Conservation (phyloP, 2,797 vertebrate species). For the Loriculus beryllinus region DNA sequence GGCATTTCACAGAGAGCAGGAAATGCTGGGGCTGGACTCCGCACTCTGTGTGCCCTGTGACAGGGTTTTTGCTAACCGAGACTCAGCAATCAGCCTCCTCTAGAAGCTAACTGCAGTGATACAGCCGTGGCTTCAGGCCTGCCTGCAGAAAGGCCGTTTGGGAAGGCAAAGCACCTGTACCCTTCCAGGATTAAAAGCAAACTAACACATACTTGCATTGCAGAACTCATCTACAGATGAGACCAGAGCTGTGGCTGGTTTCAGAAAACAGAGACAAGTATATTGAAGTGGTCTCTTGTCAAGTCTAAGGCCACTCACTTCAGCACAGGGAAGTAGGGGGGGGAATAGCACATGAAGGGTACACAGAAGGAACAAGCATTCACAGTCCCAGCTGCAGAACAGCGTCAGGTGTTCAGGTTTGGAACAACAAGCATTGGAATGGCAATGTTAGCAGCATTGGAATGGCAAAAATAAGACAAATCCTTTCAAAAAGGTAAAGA, state of each 20-base stretch:
- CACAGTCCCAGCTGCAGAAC: not conserved
- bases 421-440: not conserved
- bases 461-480: not conserved
- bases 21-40: no score
- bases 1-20: not conserved
- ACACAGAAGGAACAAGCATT: not conserved
- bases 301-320: not conserved
- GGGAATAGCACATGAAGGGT: not conserved
- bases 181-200: not conserved
- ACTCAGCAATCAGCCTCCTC: not conserved
- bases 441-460: not conserved
- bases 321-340: not conserved
- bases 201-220: rapidly evolving
- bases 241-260: not conserved
- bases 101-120: not conserved
- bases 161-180: not conserved
- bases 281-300: not conserved
- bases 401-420: not conserved
- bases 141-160: rapidly evolving
- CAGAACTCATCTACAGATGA: not conserved
- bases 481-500: not conserved
- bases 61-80: not conserved
- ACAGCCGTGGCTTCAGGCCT: rapidly evolving
- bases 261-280: not conserved
- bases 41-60: no score